A percentile compares a stretch with the other conserved stretches of the same genome.
These are phyloP conservation scores for Drosophila mimetica DNA, from an alignment of 2,888 invertebrate species.

Conservation along the genomic window DNA sequence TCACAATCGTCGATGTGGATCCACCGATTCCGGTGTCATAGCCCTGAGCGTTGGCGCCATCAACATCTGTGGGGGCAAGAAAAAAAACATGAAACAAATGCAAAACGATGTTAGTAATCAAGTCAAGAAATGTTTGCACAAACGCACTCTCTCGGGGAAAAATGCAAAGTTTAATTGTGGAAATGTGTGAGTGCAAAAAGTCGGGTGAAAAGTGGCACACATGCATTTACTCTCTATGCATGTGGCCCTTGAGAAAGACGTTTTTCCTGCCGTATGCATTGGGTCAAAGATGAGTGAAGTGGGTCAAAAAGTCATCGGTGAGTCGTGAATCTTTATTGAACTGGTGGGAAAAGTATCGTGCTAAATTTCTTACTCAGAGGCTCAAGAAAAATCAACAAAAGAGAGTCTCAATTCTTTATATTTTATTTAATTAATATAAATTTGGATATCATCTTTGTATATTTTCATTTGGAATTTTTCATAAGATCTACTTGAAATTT, in stretches of 20 bases:
- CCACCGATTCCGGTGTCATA: constrained; percentile 85
- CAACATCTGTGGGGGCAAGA: constrained; percentile 76
- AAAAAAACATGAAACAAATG: constrained; percentile 20
- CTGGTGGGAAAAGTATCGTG: constrained; percentile 9
- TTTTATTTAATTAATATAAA: too few species aligned
- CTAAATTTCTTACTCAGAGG: not conserved
- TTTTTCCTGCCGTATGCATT: constrained; percentile 11
- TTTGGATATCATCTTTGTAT: not conserved
- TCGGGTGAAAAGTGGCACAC: constrained; percentile 37
- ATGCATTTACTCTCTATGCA: not conserved
- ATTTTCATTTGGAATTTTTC: too few species aligned
- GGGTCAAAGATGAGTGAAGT: constrained; percentile 24
- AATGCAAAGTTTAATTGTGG: constrained; percentile 32
- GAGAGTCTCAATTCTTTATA: not conserved
- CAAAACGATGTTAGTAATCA: constrained; percentile 38
- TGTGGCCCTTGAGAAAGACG: constrained; percentile 22
- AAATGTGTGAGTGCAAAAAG: constrained; percentile 15
- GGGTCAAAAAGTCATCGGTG: constrained; percentile 18
- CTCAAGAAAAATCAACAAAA: not conserved
- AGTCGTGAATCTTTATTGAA: constrained; percentile 26
- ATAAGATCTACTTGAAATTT: too few species aligned
- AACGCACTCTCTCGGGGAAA: constrained; percentile 26
- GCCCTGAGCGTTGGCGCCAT: constrained; percentile 84
- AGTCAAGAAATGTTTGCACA: constrained; percentile 36
- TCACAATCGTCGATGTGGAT: constrained; percentile 84